A percentile compares a stretch with the other conserved stretches of the same genome.
Conservation (phyloP, 2,113 vertebrate species). For the Myiopsitta monachus region DNA sequence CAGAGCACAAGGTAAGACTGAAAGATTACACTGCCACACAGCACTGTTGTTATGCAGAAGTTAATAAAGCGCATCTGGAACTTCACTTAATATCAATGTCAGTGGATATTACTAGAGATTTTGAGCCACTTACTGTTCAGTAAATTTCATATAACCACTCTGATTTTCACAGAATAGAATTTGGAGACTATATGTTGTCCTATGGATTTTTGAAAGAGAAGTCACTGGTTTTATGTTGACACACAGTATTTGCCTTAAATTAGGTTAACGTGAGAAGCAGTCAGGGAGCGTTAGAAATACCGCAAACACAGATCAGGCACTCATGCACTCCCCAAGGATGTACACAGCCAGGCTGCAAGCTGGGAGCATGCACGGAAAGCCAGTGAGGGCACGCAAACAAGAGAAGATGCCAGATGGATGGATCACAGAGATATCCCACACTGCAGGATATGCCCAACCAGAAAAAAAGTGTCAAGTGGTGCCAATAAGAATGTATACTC, state of each 20-base stretch:
- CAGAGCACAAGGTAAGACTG: conserved; percentile 24
- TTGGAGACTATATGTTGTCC: conserved; percentile 7
- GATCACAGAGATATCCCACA: background rate
- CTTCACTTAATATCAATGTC: background rate
- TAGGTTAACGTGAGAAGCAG: conserved; percentile 28
- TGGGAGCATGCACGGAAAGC: background rate
- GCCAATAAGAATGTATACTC: background rate
- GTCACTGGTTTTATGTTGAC: background rate
- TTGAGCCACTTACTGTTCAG: conserved; percentile 27
- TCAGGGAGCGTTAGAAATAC: background rate
- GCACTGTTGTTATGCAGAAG: background rate
- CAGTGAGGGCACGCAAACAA: background rate
- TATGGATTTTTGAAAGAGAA: background rate
- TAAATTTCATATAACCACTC: conserved; percentile 13
- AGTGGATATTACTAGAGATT: conserved; percentile 9
- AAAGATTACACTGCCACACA: background rate
- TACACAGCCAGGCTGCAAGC: background rate
- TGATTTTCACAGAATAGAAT: conserved; percentile 14
- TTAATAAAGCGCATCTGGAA: background rate
- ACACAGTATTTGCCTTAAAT: background rate
- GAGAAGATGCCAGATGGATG: background rate
- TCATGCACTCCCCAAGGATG: background rate
- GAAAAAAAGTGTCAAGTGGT: background rate
- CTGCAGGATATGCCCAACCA: background rate
- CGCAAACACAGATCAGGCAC: background rate